Evolutionary conservation across 35 echinoderm and acorn worm genomes (phyloP).

Genomic region (Nesometra sesokonis): DNA sequence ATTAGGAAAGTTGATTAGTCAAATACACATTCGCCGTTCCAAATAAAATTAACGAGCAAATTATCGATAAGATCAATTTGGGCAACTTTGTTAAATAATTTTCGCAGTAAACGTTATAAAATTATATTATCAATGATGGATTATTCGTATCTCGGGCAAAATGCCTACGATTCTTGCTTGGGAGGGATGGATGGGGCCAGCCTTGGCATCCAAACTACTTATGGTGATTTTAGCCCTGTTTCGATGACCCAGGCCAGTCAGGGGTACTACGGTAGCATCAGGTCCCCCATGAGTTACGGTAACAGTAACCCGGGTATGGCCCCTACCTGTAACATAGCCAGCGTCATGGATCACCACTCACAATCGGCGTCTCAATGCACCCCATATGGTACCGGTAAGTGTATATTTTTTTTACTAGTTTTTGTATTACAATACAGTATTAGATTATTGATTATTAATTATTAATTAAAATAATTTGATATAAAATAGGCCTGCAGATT

Average conservation of each 20-base stretch:
- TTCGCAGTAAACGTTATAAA: not conserved
- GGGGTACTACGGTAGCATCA: slow-evolving; percentile 74
- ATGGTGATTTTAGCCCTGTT: slow-evolving; percentile 78
- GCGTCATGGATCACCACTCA: slow-evolving; percentile 87
- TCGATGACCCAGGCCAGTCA: slow-evolving; percentile 73
- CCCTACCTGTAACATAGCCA: slow-evolving; percentile 83
- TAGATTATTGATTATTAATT: no score
- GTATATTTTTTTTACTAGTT: not conserved
- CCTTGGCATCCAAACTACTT: slow-evolving; percentile 81
- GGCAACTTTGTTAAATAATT: not conserved
- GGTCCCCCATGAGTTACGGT: slow-evolving; percentile 82
- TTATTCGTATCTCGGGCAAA: slow-evolving; percentile 97
- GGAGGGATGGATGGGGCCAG: slow-evolving; percentile 77
- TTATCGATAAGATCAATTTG: not conserved
- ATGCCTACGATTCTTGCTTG: slow-evolving; percentile 96
- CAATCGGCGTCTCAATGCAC: slow-evolving; percentile 84
- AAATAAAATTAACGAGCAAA: not conserved
- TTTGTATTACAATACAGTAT: no score
- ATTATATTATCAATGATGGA: slow-evolving; percentile 62
- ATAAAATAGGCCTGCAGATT: no score
- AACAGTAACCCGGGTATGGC: slow-evolving; percentile 66
- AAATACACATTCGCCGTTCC: not conserved
- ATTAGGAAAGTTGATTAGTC: not conserved
- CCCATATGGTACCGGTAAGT: slow-evolving; percentile 95
- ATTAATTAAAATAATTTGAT: no score